A percentile compares a stretch with the other conserved stretches of the same genome.
phyloP scores from a whole-genome alignment of 2,888 invertebrate genomes.

The Troides helena region DNA sequence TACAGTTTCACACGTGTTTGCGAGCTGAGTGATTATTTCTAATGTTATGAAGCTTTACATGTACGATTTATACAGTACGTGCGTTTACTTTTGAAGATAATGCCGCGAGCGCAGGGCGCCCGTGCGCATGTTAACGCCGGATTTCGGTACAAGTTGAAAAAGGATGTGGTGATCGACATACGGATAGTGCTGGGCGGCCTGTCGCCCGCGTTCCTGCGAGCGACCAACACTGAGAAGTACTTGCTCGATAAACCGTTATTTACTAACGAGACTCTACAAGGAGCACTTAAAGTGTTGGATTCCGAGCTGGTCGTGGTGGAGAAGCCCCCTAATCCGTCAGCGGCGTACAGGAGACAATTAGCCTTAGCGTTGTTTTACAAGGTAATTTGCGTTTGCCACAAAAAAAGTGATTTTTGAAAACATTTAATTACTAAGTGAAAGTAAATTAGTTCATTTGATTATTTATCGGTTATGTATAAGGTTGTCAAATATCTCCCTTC shows the following conservation, averaged over 20 bases:
- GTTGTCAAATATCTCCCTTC: no score
- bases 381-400: conserved; percentile 52
- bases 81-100: conserved; percentile 71
- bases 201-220: conserved; percentile 62
- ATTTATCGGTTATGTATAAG: no score
- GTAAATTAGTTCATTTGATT: no score
- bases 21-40: no score
- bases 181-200: conserved; percentile 81
- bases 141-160: conserved; percentile 73
- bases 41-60: no score
- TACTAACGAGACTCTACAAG: conserved; percentile 62
- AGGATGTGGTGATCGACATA: conserved; percentile 50
- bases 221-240: conserved; percentile 73
- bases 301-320: conserved; percentile 54
- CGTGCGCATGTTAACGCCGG: conserved; percentile 87
- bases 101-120: conserved; percentile 85
- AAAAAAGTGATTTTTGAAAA: no score
- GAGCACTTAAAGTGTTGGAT: conserved; percentile 45
- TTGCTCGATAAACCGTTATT: conserved; percentile 63
- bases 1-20: no score
- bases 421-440: no score
- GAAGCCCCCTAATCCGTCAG: conserved; percentile 79
- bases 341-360: conserved; percentile 80
- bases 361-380: conserved; percentile 84
- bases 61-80: no score